Evolutionary conservation across 2,888 invertebrate species (phyloP).

Genomic region (Ectemnius lituratus): DNA sequence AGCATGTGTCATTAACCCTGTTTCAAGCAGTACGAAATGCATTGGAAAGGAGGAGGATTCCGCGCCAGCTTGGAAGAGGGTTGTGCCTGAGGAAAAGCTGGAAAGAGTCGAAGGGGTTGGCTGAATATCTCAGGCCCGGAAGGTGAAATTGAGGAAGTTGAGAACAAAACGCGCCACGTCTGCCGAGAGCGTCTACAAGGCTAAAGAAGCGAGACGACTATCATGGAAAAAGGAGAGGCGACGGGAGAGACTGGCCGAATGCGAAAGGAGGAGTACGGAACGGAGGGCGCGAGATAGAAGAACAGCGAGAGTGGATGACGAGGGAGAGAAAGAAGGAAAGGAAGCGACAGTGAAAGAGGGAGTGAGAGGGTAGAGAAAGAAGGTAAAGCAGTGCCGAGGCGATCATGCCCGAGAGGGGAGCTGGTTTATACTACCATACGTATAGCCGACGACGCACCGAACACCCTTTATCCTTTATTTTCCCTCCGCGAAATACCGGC

Average conservation of each 20-base stretch:
- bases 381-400: conserved; percentile 16
- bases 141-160: conserved; percentile 64
- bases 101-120: background rate
- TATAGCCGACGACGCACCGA: conserved; percentile 64
- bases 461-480: conserved; percentile 69
- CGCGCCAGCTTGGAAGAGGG: no score
- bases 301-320: conserved; percentile 21
- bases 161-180: conserved; percentile 64
- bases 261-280: background rate
- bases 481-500: conserved; percentile 67
- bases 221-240: conserved; percentile 46
- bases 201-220: conserved; percentile 38
- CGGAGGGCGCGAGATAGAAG: conserved; percentile 26
- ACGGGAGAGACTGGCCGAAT: conserved; percentile 12
- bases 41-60: no score
- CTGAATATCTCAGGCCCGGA: conserved; percentile 46
- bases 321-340: conserved; percentile 22
- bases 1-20: no score
- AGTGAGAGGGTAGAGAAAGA: conserved; percentile 15
- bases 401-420: conserved; percentile 18
- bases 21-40: no score
- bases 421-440: conserved; percentile 43
- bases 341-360: conserved; percentile 13
- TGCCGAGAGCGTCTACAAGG: conserved; percentile 62
- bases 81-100: background rate